Percentiles rank a stretch among this genome's conserved stretches.
phyloP scores from a whole-genome alignment of 1,140 invertebrate species.

The Lordiphosa stackelbergi region DNA sequence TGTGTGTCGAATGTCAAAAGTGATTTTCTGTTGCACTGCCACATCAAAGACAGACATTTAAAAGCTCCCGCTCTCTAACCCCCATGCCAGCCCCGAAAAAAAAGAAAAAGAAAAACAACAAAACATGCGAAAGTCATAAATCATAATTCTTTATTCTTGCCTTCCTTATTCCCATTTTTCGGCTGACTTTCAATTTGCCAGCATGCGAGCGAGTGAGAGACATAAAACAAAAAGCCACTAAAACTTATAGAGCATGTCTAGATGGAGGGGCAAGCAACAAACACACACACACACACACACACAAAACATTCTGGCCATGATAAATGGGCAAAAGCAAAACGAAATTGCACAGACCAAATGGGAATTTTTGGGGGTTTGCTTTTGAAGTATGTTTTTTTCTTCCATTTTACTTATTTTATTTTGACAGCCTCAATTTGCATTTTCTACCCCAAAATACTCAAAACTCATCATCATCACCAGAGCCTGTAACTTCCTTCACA shows the following conservation, averaged over 20 bases:
- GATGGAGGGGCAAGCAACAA: too few species aligned
- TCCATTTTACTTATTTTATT: too few species aligned
- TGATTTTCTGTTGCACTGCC: too few species aligned
- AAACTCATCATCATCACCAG: too few species aligned
- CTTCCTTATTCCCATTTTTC: constrained; percentile 20
- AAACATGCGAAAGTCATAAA: constrained; percentile 54
- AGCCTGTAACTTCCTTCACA: too few species aligned
- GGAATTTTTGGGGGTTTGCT: constrained; percentile 14
- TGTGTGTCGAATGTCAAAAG: constrained; percentile 24
- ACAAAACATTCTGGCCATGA: constrained; percentile 28
- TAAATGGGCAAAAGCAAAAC: constrained; percentile 34
- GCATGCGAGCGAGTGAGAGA: constrained; percentile 17
- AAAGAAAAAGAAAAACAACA: constrained; percentile 3
- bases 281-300: not conserved
- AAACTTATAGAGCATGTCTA: constrained; percentile 23
- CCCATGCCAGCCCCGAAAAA: too few species aligned
- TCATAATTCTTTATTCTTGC: constrained; percentile 52
- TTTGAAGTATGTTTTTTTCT: constrained; percentile 7
- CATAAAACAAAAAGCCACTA: constrained; percentile 38
- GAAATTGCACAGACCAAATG: constrained; percentile 29
- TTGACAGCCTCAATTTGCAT: constrained; percentile 29
- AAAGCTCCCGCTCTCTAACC: too few species aligned
- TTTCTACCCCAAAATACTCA: constrained; percentile 1
- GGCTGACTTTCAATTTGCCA: constrained; percentile 27
- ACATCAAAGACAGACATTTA: too few species aligned